Evolutionary conservation across 92 coral and sea anemone genomes (phyloP).

Genomic region (Blastomussa wellsi): DNA sequence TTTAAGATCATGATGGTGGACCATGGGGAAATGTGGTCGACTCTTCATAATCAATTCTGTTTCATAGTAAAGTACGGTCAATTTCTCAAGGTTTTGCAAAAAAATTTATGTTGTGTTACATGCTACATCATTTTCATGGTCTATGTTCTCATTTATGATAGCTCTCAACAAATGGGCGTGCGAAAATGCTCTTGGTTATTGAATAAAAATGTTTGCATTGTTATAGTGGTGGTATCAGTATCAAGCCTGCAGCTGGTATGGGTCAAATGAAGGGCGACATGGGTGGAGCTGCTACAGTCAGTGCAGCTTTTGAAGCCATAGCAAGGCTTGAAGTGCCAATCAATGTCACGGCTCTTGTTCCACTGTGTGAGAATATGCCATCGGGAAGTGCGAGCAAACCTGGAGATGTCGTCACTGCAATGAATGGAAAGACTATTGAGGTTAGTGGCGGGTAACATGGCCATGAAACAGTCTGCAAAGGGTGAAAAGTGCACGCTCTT

Average conservation of each 20-base stretch:
- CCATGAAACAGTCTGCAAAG: not conserved
- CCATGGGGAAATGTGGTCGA: too few species aligned
- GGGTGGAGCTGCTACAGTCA: slow-evolving; percentile 98
- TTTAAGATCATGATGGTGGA: too few species aligned
- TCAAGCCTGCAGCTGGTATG: slow-evolving; percentile 90
- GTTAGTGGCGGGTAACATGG: slow-evolving; percentile 36
- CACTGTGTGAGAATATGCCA: slow-evolving; percentile 95
- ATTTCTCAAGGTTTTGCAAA: too few species aligned
- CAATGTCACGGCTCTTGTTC: slow-evolving; percentile 84
- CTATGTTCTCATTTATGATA: too few species aligned
- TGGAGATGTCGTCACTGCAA: slow-evolving; percentile 94
- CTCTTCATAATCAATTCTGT: too few species aligned
- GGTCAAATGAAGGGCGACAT: slow-evolving; percentile 91
- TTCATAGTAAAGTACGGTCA: too few species aligned
- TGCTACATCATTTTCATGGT: too few species aligned
- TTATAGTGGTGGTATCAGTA: slow-evolving; percentile 90
- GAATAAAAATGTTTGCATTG: too few species aligned
- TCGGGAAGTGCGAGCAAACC: slow-evolving; percentile 88
- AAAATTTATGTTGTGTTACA: too few species aligned
- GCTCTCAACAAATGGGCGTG: too few species aligned
- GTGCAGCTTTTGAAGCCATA: slow-evolving; percentile 89
- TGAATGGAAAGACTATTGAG: slow-evolving; percentile 96
- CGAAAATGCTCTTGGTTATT: not conserved
- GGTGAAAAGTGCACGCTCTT: not conserved
- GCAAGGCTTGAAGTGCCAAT: slow-evolving; percentile 82